Conservation (phyloP, 1,140 invertebrate species). For the Brevipalpus yothersi region DNA sequence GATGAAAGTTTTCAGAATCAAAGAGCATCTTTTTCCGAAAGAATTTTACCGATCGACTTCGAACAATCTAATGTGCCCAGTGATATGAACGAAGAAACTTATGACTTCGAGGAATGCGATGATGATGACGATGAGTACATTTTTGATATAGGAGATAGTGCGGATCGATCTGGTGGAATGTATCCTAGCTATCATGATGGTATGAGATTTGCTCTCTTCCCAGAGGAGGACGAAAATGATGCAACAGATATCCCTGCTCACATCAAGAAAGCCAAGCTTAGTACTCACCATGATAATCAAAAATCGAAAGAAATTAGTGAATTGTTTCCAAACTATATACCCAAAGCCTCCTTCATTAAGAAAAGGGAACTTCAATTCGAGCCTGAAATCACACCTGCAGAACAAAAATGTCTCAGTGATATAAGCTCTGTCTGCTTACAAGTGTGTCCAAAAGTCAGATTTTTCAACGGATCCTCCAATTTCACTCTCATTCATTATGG, state of each 20-base stretch:
- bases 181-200: not conserved
- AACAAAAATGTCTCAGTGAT: conserved; percentile 3
- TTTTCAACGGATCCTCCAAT: conserved; percentile 5
- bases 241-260: not conserved
- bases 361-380: conserved; percentile 3
- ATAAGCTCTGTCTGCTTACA: conserved; percentile 1
- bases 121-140: no score
- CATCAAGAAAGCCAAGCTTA: not conserved
- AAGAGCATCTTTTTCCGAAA: no score
- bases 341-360: not conserved
- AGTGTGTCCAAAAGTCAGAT: conserved; percentile 2
- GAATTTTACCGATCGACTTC: no score
- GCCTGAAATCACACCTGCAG: not conserved
- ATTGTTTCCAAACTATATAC: not conserved
- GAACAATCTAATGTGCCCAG: no score
- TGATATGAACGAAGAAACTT: no score
- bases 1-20: no score
- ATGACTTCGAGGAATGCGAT: no score
- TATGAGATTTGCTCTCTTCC: conserved; percentile 7
- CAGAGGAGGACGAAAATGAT: conserved; percentile 3
- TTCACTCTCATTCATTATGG: not conserved
- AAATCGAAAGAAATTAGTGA: not conserved
- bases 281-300: not conserved
- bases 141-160: no score
- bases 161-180: not conserved